Conservation (phyloP, 2,113 vertebrate genomes). For the Alethe castanea region DNA sequence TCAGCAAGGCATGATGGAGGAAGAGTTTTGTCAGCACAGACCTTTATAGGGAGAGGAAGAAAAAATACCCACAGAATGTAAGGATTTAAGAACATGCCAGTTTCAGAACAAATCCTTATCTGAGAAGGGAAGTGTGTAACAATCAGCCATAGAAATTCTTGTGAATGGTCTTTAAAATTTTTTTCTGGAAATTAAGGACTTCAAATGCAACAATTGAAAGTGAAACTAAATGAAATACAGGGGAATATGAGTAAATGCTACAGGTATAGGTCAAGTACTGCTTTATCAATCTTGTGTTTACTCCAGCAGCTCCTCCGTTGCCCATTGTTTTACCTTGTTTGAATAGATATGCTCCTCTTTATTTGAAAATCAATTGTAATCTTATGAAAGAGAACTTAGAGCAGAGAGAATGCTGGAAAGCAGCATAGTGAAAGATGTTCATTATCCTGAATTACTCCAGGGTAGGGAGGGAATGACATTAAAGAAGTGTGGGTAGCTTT, state of each 20-base stretch:
- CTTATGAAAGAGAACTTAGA: slow-evolving; percentile 29
- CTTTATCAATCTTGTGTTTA: slow-evolving; percentile 40
- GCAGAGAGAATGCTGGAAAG: slow-evolving; percentile 21
- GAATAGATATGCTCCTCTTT: slow-evolving; percentile 28
- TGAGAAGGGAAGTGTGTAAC: background rate
- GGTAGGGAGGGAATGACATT: slow-evolving; percentile 18
- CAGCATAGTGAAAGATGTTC: slow-evolving; percentile 34
- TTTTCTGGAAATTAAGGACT: slow-evolving; percentile 9
- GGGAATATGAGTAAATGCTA: slow-evolving; percentile 23
- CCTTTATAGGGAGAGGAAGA: background rate
- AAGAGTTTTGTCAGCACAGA: background rate
- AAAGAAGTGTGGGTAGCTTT: slow-evolving; percentile 46
- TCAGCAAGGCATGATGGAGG: background rate
- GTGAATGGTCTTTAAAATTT: background rate
- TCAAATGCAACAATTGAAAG: slow-evolving; percentile 21
- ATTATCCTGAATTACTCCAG: slow-evolving; percentile 43
- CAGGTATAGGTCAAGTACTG: background rate
- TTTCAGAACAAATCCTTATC: background rate
- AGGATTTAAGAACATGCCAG: background rate
- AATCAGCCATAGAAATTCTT: slow-evolving; percentile 7
- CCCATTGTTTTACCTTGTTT: slow-evolving; percentile 52
- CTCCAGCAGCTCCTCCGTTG: background rate
- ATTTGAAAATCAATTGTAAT: slow-evolving; percentile 62
- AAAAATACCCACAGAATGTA: background rate
- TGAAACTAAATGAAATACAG: slow-evolving; percentile 40